Base-by-base conservation (phyloP, 1,140 invertebrate genomes). In the Coenobita brevimanus region DNA sequence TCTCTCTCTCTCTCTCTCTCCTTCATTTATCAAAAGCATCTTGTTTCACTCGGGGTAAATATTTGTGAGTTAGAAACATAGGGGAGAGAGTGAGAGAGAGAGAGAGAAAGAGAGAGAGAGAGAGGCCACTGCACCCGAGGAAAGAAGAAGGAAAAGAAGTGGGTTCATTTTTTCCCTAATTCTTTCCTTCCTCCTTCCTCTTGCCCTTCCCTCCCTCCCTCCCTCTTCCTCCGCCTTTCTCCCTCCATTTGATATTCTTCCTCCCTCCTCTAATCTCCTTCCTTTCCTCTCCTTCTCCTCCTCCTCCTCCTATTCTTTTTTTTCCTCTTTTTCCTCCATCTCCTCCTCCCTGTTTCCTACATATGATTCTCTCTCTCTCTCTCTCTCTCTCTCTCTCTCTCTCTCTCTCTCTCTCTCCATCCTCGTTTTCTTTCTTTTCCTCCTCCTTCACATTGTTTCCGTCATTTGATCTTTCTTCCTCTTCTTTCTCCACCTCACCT, bases 101-200 rank as follows among this genome's bases (percentile, higher is more conserved):
- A n/a, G n/a, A n/a, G n/a, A n/a, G n/a, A n/a, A n/a, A n/a, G n/a
- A n/a, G n/a, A n/a, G n/a, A n/a, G n/a, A n/a, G n/a, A n/a, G 43
- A 50, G 75, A n/a, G 46, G 46, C 36, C 75, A 78, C 54, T 78
- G 75, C 46, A 78, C 75, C 75, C 75, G 0, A 21, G 75, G 50
- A 43, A 78, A 78, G 75, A 78, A 78, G 43, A 76, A 27, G 43
- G 8, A 54, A 78, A 78, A 15, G 54, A 76, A 13, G 46, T 27
- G 75, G 75, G 54, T 30, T 57, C 60, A 46, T 82, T 50, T 82
- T 64, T 33, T 4, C 41, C 60, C 10, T 43, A 41, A 33, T 69
- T 62, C 50, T 64, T 50, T 38, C 62, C 54, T 43, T 36, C 64
- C 50, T 33, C 46, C 33, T 24, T 21, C 76, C 50, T 54, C 33